Conservation (phyloP, 2,888 invertebrate species). For the Tetranychus truncatus region DNA sequence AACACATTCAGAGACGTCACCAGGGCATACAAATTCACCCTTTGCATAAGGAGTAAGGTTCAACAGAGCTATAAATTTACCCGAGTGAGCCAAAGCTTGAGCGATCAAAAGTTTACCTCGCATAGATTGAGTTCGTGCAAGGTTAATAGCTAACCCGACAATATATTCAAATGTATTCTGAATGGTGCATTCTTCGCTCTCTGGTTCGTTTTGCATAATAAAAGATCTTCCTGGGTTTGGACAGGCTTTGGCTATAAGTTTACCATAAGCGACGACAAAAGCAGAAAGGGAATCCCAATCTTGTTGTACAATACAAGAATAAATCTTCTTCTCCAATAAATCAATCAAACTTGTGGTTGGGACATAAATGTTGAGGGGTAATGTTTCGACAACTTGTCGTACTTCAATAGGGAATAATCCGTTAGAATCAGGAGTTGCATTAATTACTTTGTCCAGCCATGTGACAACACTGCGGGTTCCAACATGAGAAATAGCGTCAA, state of each 20-base stretch:
- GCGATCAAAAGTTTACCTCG: conserved; percentile 24
- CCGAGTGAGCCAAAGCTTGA: conserved; percentile 25
- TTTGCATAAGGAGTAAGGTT: conserved; percentile 22
- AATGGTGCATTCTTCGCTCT: conserved; percentile 2
- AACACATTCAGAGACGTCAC: conserved; percentile 15
- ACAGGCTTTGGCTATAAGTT: neutral
- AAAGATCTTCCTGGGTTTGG: neutral
- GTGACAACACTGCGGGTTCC: conserved; percentile 32
- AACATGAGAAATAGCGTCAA: conserved; percentile 29
- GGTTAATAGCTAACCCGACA: neutral
- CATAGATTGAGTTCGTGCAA: conserved; percentile 14
- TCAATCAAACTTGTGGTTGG: conserved; percentile 25
- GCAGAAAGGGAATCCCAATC: neutral
- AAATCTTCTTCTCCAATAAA: neutral
- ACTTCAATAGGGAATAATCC: conserved; percentile 25
- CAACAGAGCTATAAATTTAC: conserved; percentile 19
- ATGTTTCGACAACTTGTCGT: conserved; percentile 28
- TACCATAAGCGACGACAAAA: neutral
- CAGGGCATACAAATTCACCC: neutral
- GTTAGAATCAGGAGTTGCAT: conserved; percentile 29
- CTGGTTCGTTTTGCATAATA: neutral
- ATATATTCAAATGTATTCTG: conserved; percentile 15
- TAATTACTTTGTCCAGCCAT: conserved; percentile 27
- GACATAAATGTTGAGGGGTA: conserved; percentile 29
- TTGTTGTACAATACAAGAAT: neutral